Evolutionary conservation across 2,797 vertebrate species (phyloP), one percentile per base, ranked within the genome.

Genomic region (Chelon auratus): DNA sequence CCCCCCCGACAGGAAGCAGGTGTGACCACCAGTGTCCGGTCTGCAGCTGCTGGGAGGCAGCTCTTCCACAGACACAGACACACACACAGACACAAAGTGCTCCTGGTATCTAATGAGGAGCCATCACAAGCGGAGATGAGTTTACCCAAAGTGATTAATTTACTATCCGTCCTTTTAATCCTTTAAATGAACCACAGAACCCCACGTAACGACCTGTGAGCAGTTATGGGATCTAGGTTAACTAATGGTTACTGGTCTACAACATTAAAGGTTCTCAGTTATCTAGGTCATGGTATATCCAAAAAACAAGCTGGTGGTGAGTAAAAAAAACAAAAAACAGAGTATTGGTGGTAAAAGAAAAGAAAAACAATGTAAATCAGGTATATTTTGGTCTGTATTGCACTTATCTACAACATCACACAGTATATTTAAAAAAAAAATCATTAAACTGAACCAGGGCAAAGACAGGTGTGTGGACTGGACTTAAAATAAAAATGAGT

Each of bases 1-100:
- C 37, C 51, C 26, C 26, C 59, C 57, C 42, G 61, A 70, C 56
- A 83, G 83, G 78, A 82, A 84, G 73, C 58, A 80, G 64, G 37
- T 77, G 61, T 62, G 76, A 69, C 72, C 57, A 72, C n/a, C 24
- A 52, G 22, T 5, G 1, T 77, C 68, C 81, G 70, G 63, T 47
- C 52, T 76, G 51, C 52, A 26, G 63, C 48, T 65, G 63, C 63
- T 61, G 33, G 42, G 22, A 45, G 15, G 40, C 45, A 65, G n/a
- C 11, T 42, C 12, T 26, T 14, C 61, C 24, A 54, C 39, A 59
- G 30, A 39, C 26, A 66, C 72, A 66, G 24, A 67, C 30, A 61
- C 33, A 63, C 33, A 63, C 17, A 68, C 62, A 68, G 2, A 56
- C 15, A 65, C n/a, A 40, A 13, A 13, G 39, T 43, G n/a, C 40